Evolutionary conservation across 2,888 invertebrate genomes (phyloP), one percentile per base, ranked within the genome.

Genomic region (Crepidodera aurea): DNA sequence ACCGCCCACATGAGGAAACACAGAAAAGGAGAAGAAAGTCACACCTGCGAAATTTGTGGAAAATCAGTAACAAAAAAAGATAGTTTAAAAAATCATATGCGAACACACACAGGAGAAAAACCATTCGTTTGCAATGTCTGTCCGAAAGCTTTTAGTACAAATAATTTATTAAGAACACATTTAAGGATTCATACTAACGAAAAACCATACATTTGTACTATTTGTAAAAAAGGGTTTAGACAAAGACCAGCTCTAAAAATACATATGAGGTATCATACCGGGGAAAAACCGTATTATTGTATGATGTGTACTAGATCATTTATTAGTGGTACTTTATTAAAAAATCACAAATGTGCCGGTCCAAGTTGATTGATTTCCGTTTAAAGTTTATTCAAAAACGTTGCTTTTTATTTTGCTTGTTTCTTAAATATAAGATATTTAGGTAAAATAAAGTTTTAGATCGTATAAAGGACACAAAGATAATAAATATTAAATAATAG

Each of bases 221-320:
- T 65, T 1, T 67, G 67, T 19, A 59, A 58, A 34, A 67, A 67
- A 56, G 25, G 51, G 60, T 61, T 67, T 27, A 60, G 64, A 48
- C 67, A 67, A 34, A 60, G 56, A 22, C 62, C 67, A 5, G 60
- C 64, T 0, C 62, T 76, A 19, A 69, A 66, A 16, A 68, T 71
- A 13, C 85, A 86, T 67, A 82, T 84, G 82, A 73, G 82, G 0
- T 83, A 83, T 51, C 86, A 86, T 62, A 84, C 83, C 10, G 84
- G 83, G 0, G 83, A 84, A 22, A 84, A 83, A 66, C 77, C 77
- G 3, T 75, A 74, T 57, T 50, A 44, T n/a, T 75, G 78, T 54
- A 57, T 54, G 0, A 48, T 68, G 27, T 75, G 87, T 66, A 84
- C 84, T 0, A 85, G 84, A 66, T 83, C 83, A 25, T 84, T 86